Base-by-base conservation (phyloP, 2,113 vertebrate species). In the Seriola quinqueradiata region DNA sequence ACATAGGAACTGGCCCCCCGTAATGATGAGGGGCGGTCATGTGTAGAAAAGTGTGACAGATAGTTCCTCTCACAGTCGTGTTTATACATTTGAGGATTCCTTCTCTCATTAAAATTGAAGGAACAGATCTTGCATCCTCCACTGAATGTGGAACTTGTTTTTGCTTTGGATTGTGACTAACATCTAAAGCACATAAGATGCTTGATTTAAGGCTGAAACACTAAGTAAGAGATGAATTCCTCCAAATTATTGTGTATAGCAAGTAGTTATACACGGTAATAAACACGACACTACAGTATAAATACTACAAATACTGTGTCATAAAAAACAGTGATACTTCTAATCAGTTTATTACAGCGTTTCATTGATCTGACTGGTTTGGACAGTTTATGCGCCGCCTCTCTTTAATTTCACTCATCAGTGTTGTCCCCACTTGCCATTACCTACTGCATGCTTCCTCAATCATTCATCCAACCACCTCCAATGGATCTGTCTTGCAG, bases 381-480 rank as follows among this genome's bases (percentile, higher is more conserved):
- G 13, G 76, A 17, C 46, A 48, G 14, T 17, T 48, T 16, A 34
- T 58, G 57, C 1, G 9, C 48, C 46, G 32, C 16, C 36, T 82
- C 23, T 28, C 59, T 82, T 77, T 77, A 48, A 75, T 88, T 78
- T 61, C 4, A 60, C 59, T 73, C 46, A 77, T 88, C 55, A 85
- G 25, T 50, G 72, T 70, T 71, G 14, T 68, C 40, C 25, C 42
- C 23, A 67, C 34, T 25, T 67, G 52, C 19, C 8, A 32, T 69
- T 70, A 32, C 40, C 60, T 61, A 63, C 44, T 77, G 77, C 72
- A 58, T 77, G 40, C 40, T 60, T 75, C 59, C 66, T 78, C 63
- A 54, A 38, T 74, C 40, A 19, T 65, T 57, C 28, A n/a, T 65
- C 52, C 28, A n/a, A 61, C 38, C 50, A 70, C 55, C 44, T 77